Conservation (phyloP, 2,113 vertebrate genomes). For the pig (Sus scrofa) region DNA sequence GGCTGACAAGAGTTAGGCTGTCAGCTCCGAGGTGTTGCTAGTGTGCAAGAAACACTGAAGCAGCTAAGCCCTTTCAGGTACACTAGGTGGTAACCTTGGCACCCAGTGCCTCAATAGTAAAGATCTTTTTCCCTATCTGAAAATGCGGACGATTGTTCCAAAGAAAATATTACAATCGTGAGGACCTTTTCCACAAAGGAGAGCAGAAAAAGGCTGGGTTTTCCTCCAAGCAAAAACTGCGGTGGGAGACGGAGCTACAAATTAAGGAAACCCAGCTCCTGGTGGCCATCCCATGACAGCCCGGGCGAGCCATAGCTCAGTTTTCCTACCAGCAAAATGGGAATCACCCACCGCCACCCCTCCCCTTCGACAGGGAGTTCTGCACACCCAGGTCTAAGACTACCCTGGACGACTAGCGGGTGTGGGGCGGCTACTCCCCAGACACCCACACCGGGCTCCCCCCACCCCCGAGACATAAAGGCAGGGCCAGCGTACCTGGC, state of each 20-base stretch:
- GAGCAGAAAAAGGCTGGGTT: background rate
- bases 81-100: constrained; percentile 22
- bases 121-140: background rate
- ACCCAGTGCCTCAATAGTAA: background rate
- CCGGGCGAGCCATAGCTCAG: background rate
- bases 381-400: background rate
- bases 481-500: constrained; percentile 89
- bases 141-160: constrained; percentile 10
- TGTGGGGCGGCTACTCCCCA: background rate
- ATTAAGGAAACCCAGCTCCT: background rate
- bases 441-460: background rate
- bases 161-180: background rate
- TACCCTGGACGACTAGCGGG: background rate
- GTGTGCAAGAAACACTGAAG: background rate
- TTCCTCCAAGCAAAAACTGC: constrained; percentile 31
- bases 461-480: background rate
- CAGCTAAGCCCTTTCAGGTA: constrained; percentile 22
- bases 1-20: constrained; percentile 4
- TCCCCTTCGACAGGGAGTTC: background rate
- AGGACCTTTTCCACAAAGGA: constrained; percentile 21
- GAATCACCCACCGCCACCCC: background rate
- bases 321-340: constrained; percentile 58
- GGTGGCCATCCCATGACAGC: background rate
- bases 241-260: background rate
- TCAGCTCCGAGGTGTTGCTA: constrained; percentile 40